phyloP scores from a whole-genome alignment of 2,113 vertebrate species.

The Gobiocypris rarus region DNA sequence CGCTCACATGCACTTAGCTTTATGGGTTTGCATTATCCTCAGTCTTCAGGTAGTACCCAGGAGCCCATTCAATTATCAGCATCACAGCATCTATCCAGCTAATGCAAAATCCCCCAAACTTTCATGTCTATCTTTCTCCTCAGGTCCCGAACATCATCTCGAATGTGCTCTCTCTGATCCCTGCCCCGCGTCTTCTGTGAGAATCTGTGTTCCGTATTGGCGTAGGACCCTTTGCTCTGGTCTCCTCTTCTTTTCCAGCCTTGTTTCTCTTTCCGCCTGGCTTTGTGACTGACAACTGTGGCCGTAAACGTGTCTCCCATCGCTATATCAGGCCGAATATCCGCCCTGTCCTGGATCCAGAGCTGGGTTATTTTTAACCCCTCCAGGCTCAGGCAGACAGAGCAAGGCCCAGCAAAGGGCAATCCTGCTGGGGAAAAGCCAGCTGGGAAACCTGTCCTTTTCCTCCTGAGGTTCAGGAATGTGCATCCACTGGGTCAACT shows the following conservation, averaged over 20 bases:
- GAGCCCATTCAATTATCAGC: slow-evolving; percentile 30
- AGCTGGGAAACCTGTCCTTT: slow-evolving; percentile 28
- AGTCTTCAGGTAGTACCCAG: slow-evolving; percentile 30
- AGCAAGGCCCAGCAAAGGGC: neutral
- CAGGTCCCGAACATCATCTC: slow-evolving; percentile 23
- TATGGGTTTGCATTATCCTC: slow-evolving; percentile 38
- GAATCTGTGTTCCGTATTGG: neutral
- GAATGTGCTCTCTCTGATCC: slow-evolving; percentile 6
- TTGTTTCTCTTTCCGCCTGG: slow-evolving; percentile 25
- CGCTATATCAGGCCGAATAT: slow-evolving; percentile 37
- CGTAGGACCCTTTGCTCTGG: neutral
- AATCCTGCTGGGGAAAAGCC: slow-evolving; percentile 16
- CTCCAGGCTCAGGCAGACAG: neutral
- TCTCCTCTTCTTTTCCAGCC: neutral
- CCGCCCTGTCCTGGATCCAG: neutral
- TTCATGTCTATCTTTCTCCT: slow-evolving; percentile 30
- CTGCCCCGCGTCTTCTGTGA: neutral
- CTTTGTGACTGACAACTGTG: slow-evolving; percentile 37
- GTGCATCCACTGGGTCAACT: neutral
- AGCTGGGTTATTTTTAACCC: slow-evolving; percentile 46
- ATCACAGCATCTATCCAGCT: slow-evolving; percentile 42
- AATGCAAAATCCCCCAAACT: slow-evolving; percentile 25
- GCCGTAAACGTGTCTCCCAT: slow-evolving; percentile 38
- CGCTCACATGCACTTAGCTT: slow-evolving; percentile 38
- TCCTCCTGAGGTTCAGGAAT: slow-evolving; percentile 14